Conservation (phyloP, 2,113 vertebrate genomes). For the Mus spicilegus region DNA sequence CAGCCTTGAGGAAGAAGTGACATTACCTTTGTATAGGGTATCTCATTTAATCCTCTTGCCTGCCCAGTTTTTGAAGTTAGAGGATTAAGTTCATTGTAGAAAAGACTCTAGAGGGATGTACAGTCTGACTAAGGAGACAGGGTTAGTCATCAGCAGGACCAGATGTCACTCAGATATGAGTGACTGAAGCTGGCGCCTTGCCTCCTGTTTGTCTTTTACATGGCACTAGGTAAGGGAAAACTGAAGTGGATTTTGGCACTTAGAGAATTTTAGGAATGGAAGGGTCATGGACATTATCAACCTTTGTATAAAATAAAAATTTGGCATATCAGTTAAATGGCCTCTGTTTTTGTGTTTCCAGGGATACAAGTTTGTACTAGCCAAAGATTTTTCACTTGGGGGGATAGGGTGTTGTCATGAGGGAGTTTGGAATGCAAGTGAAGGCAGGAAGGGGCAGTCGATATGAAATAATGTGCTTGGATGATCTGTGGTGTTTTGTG, state of each 20-base stretch:
- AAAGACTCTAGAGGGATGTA: not conserved
- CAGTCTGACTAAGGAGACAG: not conserved
- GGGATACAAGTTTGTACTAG: not conserved
- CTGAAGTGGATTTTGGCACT: not conserved
- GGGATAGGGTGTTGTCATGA: not conserved
- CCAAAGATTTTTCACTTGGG: not conserved
- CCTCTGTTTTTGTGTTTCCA: not conserved
- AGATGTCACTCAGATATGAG: not conserved
- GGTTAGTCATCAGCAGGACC: slow-evolving; percentile 9
- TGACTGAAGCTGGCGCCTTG: not conserved
- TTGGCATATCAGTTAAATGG: not conserved
- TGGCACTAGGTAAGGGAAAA: not conserved
- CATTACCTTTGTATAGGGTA: not conserved
- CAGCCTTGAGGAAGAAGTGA: not conserved
- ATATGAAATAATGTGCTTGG: not conserved
- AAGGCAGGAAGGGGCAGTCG: slow-evolving; percentile 14
- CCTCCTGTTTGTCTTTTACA: not conserved
- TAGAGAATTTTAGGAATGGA: slow-evolving; percentile 16
- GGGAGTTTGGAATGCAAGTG: not conserved
- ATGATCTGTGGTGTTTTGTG: not conserved
- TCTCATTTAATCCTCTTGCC: slow-evolving; percentile 29
- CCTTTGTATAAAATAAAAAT: not conserved
- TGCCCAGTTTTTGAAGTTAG: not conserved
- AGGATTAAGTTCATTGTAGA: slow-evolving; percentile 21
- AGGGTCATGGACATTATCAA: not conserved